Percentiles rank a stretch among this genome's conserved stretches.
Conservation (phyloP, 2,113 vertebrate species). For the Nerophis lumbriciformis region DNA sequence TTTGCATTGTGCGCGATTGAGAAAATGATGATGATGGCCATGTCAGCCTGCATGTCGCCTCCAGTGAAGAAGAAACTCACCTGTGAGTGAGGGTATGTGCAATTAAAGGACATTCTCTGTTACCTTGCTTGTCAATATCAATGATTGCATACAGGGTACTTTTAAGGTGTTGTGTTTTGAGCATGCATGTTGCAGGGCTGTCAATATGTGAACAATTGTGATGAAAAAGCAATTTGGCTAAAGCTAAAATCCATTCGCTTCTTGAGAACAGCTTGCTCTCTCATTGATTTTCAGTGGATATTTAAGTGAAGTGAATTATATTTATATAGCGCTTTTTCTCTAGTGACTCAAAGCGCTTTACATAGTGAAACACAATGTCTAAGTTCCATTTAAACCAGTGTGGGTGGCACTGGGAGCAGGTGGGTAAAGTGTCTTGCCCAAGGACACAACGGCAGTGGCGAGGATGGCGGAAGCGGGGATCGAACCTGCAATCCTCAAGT, state of each 20-base stretch:
- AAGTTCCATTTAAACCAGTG: no score
- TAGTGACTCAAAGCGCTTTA: no score
- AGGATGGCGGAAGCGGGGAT: no score
- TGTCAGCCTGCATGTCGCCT: constrained; percentile 8
- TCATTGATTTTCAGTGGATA: constrained; percentile 23
- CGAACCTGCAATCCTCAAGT: no score
- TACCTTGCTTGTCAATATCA: constrained; percentile 53
- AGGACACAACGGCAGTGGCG: no score
- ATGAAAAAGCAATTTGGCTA: constrained; percentile 2
- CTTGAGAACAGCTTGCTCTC: constrained; percentile 27
- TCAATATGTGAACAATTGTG: neutral
- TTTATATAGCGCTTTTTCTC: no score
- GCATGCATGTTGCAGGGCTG: constrained; percentile 7
- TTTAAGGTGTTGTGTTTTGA: neutral
- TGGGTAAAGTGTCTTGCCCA: no score
- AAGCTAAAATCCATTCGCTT: constrained; percentile 34
- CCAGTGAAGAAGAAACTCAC: constrained; percentile 28
- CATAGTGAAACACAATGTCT: no score
- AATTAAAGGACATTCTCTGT: constrained; percentile 29
- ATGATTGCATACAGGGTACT: constrained; percentile 38
- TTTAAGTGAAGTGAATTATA: constrained; percentile 5
- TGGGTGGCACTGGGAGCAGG: no score
- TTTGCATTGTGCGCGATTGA: neutral
- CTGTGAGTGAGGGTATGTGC: constrained; percentile 26
- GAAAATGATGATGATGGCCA: neutral